Base-by-base conservation (phyloP, 2,888 invertebrate genomes). In the Carcina quercana region DNA sequence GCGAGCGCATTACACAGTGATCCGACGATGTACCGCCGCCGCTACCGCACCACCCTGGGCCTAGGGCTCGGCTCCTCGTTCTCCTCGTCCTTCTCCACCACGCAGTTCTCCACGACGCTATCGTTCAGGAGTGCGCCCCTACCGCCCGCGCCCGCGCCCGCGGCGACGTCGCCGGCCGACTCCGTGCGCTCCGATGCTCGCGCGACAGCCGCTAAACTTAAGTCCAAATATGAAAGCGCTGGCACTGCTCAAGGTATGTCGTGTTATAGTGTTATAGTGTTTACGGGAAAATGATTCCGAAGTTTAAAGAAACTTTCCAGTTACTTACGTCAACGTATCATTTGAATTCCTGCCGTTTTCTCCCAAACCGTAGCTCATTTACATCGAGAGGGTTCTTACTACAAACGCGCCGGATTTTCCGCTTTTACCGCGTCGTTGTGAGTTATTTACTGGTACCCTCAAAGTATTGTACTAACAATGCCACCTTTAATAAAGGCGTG, bases 211-310 rank as follows among this genome's bases (percentile, higher is more conserved):
- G 83, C 83, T 28, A 83, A 82, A 42, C 64, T 82, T 42, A 82
- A 83, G 53, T 65, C 82, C 35, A 82, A 82, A 65, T 82, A 83
- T 51, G 82, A 82, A 50, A 83, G 56, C 45, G 73, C 80, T 45
- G 82, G 82, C 38, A 82, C 80, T 28, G 79, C 83, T 34, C 82
- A 82, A 82, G 83, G 82, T 83, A 59, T 52, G 80, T 62, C 37
- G 47, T 43, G 37, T 41, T n/a, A n/a, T n/a, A n/a, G n/a, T n/a
- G n/a, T n/a, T n/a, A n/a, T n/a, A n/a, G 38, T 44, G 45, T 44
- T 46, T n/a, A n/a, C n/a, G n/a, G n/a, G n/a, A n/a, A n/a, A 17
- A 17, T 17, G 12, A 24, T 5, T n/a, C 11, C 11, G 24, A 10
- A 12, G 24, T 24, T 24, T 10, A 24, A 24, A 24, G 17, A 17